Evolutionary conservation across 1,140 invertebrate genomes (phyloP).

Genomic region (Melipona quadrifasciata): DNA sequence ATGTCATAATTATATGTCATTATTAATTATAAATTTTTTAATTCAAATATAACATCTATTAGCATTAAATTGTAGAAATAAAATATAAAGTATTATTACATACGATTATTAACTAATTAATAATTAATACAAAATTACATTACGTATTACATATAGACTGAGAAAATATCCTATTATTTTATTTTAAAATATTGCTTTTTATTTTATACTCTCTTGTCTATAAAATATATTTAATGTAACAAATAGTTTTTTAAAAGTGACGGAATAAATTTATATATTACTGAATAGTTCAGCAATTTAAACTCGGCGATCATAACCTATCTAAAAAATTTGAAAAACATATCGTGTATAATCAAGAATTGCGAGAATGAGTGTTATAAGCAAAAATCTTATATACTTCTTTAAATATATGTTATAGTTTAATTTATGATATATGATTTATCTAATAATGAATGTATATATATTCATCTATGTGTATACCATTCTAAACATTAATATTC

Average conservation of each 20-base stretch:
- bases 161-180: neutral
- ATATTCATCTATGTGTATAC: neutral
- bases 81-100: neutral
- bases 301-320: conserved; percentile 10
- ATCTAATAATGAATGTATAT: neutral
- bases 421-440: neutral
- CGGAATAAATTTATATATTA: neutral
- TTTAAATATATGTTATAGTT: neutral
- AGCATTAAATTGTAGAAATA: neutral
- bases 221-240: neutral
- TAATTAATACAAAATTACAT: neutral
- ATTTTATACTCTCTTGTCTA: neutral
- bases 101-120: neutral
- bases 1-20: neutral
- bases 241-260: neutral
- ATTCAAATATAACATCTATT: neutral
- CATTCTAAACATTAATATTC: neutral
- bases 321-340: neutral
- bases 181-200: neutral
- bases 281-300: neutral
- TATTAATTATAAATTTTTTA: neutral
- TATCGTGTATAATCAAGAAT: neutral
- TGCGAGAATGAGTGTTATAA: too few relatives aligned
- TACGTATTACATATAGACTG: neutral
- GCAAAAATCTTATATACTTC: neutral